Evolutionary conservation across 2,113 vertebrate species (phyloP), one percentile per base, ranked within the genome.

Genomic region (Gymnarchus niloticus): DNA sequence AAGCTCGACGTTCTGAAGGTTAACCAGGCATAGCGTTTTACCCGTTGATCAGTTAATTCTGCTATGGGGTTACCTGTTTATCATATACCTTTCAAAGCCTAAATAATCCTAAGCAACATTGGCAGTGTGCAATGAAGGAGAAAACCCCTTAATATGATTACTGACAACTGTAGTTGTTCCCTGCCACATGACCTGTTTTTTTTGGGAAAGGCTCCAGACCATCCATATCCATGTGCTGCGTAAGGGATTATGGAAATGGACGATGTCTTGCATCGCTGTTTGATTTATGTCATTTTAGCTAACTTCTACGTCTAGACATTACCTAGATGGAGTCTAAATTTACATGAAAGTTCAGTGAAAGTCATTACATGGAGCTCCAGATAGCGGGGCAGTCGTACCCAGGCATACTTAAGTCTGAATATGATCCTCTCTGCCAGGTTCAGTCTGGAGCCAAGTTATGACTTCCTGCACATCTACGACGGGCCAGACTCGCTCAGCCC

Each of bases 381-480:
- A 2, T 37, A 48, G 76, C 23, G 2, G 44, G 76, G n/a, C 44
- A n/a, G 21, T 48, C 10, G 28, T 77, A 21, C 8, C 19, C 73
- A 77, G 73, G 44, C 21, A n/a, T n/a, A 21, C 44, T 78, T 1
- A 78, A 41, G 28, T 14, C 28, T 77, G 14, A 19, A 51, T 81
- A 33, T 21, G 51, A 3, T 48, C 4, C 14, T 88, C 14, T n/a
- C 54, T 84, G 89, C 89, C 89, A 99, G 98, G 91, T 99, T 99
- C 93, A 99, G 96, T 88, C 90, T 99, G 91, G 98, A 99, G 90
- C 96, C 98, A 28, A 98, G 98, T 89, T 99, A 99, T 6, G 98
- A 99, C 91, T 99, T 99, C 88, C 94, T 99, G 41, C 98, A 99
- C 44, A 96, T 99, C 92, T 99, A 99, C 0, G 98, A 99, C 0